Percentiles rank a stretch among this genome's conserved stretches.
phyloP scores from a whole-genome alignment of 2,113 vertebrate species.

The Rhea americana region DNA sequence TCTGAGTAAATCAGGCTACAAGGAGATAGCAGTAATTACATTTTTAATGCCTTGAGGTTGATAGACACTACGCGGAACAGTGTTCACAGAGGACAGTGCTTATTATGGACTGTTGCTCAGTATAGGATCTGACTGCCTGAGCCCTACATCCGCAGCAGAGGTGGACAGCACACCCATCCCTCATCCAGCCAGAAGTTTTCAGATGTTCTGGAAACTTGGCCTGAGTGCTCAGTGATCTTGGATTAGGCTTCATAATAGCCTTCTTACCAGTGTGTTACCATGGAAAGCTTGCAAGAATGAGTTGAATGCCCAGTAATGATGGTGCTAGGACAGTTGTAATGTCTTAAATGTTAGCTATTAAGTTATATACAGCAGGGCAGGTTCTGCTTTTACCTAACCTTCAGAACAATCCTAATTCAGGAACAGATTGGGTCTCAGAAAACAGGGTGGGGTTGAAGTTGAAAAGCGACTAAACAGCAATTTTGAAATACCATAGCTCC shows the following conservation, averaged over 20 bases:
- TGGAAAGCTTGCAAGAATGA: slow-evolving; percentile 15
- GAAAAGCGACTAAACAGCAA: background rate
- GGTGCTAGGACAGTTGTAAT: background rate
- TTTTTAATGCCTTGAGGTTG: background rate
- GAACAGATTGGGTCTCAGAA: background rate
- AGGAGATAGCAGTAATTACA: background rate
- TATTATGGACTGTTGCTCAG: background rate
- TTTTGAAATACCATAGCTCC: background rate
- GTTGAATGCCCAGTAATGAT: background rate
- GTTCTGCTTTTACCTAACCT: background rate
- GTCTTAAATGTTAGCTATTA: background rate
- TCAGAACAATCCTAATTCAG: background rate
- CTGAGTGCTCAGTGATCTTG: background rate
- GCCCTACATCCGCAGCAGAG: background rate
- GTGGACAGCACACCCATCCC: background rate
- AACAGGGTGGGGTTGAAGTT: background rate
- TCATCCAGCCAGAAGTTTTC: background rate
- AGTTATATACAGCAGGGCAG: background rate
- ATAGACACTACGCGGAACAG: background rate
- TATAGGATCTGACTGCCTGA: background rate
- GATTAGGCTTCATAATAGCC: background rate
- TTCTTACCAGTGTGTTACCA: background rate
- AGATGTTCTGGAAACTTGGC: slow-evolving; percentile 23
- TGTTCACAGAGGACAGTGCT: background rate
- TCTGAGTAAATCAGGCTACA: background rate